Conservation (phyloP, 2,113 vertebrate genomes). For the Phyllostomus discolor region DNA sequence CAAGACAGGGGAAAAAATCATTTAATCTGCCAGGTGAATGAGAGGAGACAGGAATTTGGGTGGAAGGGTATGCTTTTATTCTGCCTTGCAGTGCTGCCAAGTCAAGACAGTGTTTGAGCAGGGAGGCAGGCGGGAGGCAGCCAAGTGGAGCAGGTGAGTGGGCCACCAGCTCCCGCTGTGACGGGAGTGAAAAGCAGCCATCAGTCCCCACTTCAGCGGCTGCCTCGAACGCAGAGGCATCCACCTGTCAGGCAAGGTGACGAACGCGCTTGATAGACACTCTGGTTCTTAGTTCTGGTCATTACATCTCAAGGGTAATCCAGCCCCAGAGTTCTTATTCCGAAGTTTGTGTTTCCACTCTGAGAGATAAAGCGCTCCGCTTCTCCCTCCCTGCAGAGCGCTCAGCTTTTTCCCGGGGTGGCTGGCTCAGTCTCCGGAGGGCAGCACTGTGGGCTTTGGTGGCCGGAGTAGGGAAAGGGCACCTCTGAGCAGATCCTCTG, state of each 20-base stretch:
- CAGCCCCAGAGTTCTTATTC: not conserved
- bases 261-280: conserved; percentile 34
- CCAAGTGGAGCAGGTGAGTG: conserved; percentile 67
- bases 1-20: conserved; percentile 72
- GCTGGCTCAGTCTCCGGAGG: not conserved
- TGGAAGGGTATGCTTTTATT: conserved; percentile 68
- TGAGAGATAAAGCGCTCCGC: not conserved
- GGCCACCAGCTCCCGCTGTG: conserved; percentile 60
- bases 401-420: not conserved
- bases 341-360: not conserved
- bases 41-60: conserved; percentile 70
- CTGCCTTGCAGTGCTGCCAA: conserved; percentile 70
- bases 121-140: conserved; percentile 41
- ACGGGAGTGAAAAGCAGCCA: conserved; percentile 37
- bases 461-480: fast-evolving
- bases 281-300: conserved; percentile 30
- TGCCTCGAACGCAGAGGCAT: conserved; percentile 65
- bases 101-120: conserved; percentile 60
- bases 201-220: conserved; percentile 60
- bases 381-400: too few relatives aligned
- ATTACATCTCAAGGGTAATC: not conserved
- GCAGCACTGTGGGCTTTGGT: not conserved
- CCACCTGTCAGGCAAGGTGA: conserved; percentile 63
- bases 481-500: not conserved
- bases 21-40: conserved; percentile 71